Evolutionary conservation across 2,888 invertebrate species (phyloP), one percentile per base, ranked within the genome.

Genomic region (Halictus quadricinctus): DNA sequence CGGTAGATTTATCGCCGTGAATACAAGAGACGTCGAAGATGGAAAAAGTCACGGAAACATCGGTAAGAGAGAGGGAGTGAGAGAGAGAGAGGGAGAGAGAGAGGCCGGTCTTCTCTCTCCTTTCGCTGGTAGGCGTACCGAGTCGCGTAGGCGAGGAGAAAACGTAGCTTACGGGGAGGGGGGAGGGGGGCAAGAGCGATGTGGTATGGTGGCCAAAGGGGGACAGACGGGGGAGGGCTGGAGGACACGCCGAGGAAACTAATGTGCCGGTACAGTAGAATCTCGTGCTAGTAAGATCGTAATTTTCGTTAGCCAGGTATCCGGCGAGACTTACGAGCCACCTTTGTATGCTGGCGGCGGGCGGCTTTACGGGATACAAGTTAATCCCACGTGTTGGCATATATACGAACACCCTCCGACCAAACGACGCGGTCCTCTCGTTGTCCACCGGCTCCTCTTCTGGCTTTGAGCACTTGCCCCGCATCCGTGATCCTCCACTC

Each of bases 251-350:
- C 79, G 64, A 83, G 88, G 87, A 88, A 87, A 88, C 85, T 87
- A 85, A 90, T 90, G 91, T 79, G 83, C 77, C 87, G 86, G 86
- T 83, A 85, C 83, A 87, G 85, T 86, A 88, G 89, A 85, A 90
- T 86, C 86, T 85, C 86, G 85, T 88, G 88, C 90, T 88, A 91
- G 91, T 92, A 92, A 93, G 91, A 93, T 93, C 94, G 92, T 94
- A 93, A 92, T 92, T 94, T 91, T 93, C 90, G 89, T 91, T 91
- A 91, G 92, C 90, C 93, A 92, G 92, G 93, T 92, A 93, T 92
- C 93, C 91, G 90, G 80, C 73, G 90, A 90, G 91, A 93, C 92
- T 93, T 94, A 94, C 88, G 93, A 90, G 87, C 90, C 83, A 89
- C 92, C 92, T 92, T 93, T 93, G 92, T 92, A 92, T 91, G 87